Conservation (phyloP, 2,797 vertebrate species). For the Sebastes paucispinis region DNA sequence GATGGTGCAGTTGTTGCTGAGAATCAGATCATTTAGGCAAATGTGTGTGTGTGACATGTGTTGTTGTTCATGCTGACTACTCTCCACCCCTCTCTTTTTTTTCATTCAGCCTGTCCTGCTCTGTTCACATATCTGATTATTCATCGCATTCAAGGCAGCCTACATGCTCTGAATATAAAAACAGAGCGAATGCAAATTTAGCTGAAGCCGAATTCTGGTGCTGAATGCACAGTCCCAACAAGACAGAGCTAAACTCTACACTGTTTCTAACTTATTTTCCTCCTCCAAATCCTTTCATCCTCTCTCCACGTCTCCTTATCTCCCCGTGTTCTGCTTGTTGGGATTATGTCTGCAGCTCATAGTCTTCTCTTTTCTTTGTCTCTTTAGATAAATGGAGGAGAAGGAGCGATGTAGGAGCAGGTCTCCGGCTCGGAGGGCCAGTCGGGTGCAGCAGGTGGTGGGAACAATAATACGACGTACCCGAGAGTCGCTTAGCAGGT, state of each 20-base stretch:
- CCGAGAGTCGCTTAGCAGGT: constrained; percentile 91
- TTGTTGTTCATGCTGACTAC: constrained; percentile 39
- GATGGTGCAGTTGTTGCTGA: constrained; percentile 19
- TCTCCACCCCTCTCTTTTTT: constrained; percentile 18
- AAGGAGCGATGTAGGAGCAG: constrained; percentile 90
- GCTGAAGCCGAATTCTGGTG: neutral
- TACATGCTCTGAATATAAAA: constrained; percentile 56
- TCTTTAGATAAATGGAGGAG: constrained; percentile 85
- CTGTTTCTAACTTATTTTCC: constrained; percentile 15
- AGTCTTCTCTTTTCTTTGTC: constrained; percentile 23
- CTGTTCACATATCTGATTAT: constrained; percentile 57
- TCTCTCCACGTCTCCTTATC: neutral
- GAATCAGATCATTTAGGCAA: constrained; percentile 36
- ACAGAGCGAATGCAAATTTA: constrained; percentile 42
- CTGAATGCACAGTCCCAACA: constrained; percentile 10
- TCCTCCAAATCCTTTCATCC: constrained; percentile 29
- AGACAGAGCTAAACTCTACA: constrained; percentile 10
- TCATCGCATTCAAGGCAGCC: constrained; percentile 54
- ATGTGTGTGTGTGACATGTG: constrained; percentile 34
- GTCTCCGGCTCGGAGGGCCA: constrained; percentile 88
- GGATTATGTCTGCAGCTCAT: constrained; percentile 3
- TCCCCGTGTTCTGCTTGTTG: neutral
- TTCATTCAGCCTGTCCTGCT: constrained; percentile 9
- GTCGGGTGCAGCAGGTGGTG: constrained; percentile 96
- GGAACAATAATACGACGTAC: constrained; percentile 95